phyloP scores from a whole-genome alignment of 1,140 invertebrate genomes.

The Carposina sasakii region DNA sequence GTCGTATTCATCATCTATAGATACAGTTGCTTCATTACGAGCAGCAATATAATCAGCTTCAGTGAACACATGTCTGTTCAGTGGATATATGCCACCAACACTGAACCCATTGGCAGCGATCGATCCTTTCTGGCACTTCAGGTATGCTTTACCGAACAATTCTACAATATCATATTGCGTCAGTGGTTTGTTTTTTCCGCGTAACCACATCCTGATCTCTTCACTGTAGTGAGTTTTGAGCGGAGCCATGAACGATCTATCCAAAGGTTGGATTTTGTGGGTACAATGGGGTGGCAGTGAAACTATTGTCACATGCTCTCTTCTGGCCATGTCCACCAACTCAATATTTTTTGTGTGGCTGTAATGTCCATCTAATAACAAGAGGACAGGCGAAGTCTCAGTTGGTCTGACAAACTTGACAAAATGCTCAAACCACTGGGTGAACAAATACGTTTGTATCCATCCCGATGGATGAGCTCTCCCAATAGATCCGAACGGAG shows the following conservation, averaged over 20 bases:
- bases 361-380: constrained; percentile 39
- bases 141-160: constrained; percentile 36
- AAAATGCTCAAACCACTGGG: constrained; percentile 45
- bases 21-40: constrained; percentile 17
- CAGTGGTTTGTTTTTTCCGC: constrained; percentile 29
- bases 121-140: constrained; percentile 35
- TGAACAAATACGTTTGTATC: constrained; percentile 33
- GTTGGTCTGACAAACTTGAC: constrained; percentile 22
- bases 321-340: constrained; percentile 29
- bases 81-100: constrained; percentile 29
- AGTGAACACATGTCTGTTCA: constrained; percentile 22
- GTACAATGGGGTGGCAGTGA: constrained; percentile 43
- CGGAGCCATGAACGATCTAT: constrained; percentile 41
- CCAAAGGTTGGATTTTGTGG: constrained; percentile 46
- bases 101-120: constrained; percentile 39
- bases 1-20: too few species aligned
- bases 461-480: constrained; percentile 26
- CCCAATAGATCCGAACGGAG: constrained; percentile 35
- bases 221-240: constrained; percentile 18
- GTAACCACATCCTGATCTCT: constrained; percentile 19
- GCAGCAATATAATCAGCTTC: constrained; percentile 20
- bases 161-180: constrained; percentile 32
- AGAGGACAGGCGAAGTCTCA: constrained; percentile 28
- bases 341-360: constrained; percentile 43
- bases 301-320: constrained; percentile 36